Base-by-base conservation (phyloP, 2,888 invertebrate genomes). In the Marasmarcha lunaedactyla region DNA sequence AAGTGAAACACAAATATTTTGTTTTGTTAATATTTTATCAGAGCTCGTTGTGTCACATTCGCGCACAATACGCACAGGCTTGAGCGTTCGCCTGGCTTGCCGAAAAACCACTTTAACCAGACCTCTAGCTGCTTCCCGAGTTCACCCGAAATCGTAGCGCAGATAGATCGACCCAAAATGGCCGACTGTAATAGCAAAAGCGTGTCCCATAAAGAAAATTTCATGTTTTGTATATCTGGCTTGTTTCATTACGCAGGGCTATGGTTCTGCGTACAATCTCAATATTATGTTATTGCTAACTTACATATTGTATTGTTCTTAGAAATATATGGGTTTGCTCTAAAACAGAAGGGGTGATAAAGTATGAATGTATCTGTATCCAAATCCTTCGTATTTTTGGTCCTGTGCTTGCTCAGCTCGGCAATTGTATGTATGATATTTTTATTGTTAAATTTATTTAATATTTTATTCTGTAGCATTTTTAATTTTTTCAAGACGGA, bases 141-240 rank as follows among this genome's bases (percentile, higher is more conserved):
- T 50, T 39, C 46, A 46, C 50, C 50, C n/a, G n/a, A n/a, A n/a
- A n/a, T n/a, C n/a, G n/a, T n/a, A 56, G 47, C 47, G 51, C 52
- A 51, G 57, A 64, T 52, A 57, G 71, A 47, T 67, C 73, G 56
- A 47, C 41, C 50, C 46, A 63, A 56, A 63, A 54, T 72, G 71
- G 71, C 49, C 61, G 49, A 47, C 54, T 62, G 59, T 72, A 71
- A 72, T 69, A 71, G 70, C 68, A 53, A 70, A 72, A 72, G 67
- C 71, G 65, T 72, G 74, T 71, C 64, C 59, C 70, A 71, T 73
- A 74, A 73, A 73, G 72, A 71, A 73, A 69, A 68, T 70, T 66
- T 63, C 66, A 66, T 73, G 67, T 71, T 70, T 67, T 68, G 67
- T 70, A 71, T 71, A 71, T 73, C 71, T 71, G 71, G 71, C 64